Evolutionary conservation across 1,140 invertebrate species (phyloP).

Genomic region (Sinonovacula constricta): DNA sequence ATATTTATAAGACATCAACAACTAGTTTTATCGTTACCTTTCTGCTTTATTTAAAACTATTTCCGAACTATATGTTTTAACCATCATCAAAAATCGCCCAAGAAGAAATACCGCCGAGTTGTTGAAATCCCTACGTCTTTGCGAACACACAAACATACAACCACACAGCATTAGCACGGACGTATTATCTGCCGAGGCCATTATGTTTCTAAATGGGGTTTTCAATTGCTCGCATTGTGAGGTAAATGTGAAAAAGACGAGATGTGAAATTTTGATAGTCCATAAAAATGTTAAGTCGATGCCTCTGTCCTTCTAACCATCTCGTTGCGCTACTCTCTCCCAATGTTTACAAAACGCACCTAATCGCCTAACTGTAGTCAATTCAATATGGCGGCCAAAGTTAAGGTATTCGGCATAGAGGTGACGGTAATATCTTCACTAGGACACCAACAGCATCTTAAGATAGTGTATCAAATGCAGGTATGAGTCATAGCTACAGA

Average conservation of each 20-base stretch:
- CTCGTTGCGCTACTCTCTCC: too few relatives aligned
- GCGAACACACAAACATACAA: too few relatives aligned
- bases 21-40: too few relatives aligned
- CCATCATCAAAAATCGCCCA: constrained; percentile 20
- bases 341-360: background rate
- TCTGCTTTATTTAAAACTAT: too few relatives aligned
- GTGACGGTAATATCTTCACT: too few relatives aligned
- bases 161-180: too few relatives aligned
- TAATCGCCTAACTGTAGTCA: constrained; percentile 32
- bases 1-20: too few relatives aligned
- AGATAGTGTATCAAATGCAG: too few relatives aligned
- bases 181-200: constrained; percentile 2
- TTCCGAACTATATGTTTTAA: too few relatives aligned
- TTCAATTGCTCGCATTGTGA: constrained; percentile 45
- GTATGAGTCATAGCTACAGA: too few relatives aligned
- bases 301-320: constrained; percentile 10
- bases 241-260: constrained; percentile 52
- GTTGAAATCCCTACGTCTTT: constrained; percentile 9
- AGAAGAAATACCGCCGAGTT: constrained; percentile 13
- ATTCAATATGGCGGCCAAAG: constrained; percentile 42
- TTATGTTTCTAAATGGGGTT: constrained; percentile 38
- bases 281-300: constrained; percentile 41
- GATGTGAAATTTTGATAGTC: constrained; percentile 53
- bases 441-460: too few relatives aligned
- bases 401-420: too few relatives aligned